Conservation (phyloP, 2,113 vertebrate genomes). For the Sylvicapra grimmia region DNA sequence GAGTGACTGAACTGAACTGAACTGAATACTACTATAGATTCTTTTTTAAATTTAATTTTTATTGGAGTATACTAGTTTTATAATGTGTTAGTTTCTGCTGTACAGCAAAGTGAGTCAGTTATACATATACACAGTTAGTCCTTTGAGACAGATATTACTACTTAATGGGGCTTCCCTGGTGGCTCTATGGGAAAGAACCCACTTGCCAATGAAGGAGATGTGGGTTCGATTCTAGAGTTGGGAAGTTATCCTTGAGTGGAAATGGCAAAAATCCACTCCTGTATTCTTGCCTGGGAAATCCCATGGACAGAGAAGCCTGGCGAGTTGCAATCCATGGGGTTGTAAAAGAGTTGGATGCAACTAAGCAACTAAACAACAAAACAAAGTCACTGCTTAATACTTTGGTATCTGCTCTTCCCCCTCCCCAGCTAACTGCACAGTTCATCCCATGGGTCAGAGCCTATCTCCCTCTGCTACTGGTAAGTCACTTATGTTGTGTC, state of each 20-base stretch:
- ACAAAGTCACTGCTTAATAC: neutral
- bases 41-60: neutral
- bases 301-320: neutral
- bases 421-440: neutral
- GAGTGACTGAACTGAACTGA: too few relatives aligned
- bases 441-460: neutral
- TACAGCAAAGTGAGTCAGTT: neutral
- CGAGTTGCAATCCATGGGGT: neutral
- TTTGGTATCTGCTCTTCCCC: neutral
- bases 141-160: neutral
- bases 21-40: neutral
- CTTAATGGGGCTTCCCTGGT: neutral
- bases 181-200: neutral
- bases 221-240: neutral
- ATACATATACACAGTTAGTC: neutral
- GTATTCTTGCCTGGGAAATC: neutral
- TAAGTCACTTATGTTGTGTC: fast-evolving
- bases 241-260: neutral
- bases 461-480: neutral
- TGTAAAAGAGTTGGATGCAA: neutral
- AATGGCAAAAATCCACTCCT: neutral
- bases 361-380: neutral
- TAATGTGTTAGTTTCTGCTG: neutral
- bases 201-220: neutral
- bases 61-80: neutral